phyloP scores from a whole-genome alignment of 2,113 vertebrate species.

The Dipodomys spectabilis region DNA sequence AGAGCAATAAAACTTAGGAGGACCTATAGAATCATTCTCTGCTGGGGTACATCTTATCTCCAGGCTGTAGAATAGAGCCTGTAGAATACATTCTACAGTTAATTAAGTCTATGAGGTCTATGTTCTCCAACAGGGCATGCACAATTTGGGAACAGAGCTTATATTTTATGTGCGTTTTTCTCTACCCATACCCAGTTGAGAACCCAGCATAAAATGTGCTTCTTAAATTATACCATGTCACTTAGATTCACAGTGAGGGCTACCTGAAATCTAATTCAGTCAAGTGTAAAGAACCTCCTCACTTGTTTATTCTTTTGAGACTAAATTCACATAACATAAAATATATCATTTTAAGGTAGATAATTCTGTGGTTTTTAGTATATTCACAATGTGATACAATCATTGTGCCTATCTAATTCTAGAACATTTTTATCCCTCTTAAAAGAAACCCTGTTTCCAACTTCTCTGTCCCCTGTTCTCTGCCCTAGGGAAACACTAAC shows the following conservation, averaged over 20 bases:
- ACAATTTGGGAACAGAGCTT: background rate
- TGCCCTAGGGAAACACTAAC: background rate
- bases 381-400: background rate
- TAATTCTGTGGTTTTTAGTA: background rate
- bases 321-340: background rate
- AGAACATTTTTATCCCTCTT: constrained; percentile 2
- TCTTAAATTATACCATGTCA: background rate
- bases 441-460: background rate
- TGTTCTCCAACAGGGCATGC: background rate
- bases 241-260: background rate
- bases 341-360: background rate
- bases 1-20: background rate
- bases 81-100: background rate
- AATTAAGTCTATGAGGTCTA: background rate
- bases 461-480: background rate
- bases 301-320: background rate
- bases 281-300: background rate
- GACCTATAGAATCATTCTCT: background rate
- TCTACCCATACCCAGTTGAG: background rate
- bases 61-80: background rate
- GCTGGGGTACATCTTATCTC: background rate
- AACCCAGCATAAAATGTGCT: background rate
- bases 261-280: background rate
- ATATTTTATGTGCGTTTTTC: background rate
- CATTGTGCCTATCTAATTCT: background rate